Conservation (phyloP, 2,797 vertebrate species). For the Discoglossus pictus region DNA sequence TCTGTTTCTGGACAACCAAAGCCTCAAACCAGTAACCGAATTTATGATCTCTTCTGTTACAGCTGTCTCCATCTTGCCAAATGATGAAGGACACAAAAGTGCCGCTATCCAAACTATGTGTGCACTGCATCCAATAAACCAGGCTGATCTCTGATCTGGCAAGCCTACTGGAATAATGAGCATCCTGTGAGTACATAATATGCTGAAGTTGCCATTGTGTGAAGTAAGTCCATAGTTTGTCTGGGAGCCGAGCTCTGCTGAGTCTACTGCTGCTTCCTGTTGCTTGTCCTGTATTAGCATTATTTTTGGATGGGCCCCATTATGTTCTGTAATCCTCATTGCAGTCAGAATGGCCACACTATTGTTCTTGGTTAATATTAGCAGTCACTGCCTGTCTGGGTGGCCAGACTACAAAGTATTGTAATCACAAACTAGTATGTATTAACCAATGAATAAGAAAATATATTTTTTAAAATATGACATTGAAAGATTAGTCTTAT, state of each 20-base stretch:
- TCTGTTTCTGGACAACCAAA: constrained; percentile 61
- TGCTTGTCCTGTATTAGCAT: constrained; percentile 85
- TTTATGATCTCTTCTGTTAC: constrained; percentile 55
- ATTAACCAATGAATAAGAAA: constrained; percentile 32
- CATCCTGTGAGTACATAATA: constrained; percentile 71
- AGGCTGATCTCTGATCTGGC: constrained; percentile 61
- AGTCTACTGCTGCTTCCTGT: constrained; percentile 93
- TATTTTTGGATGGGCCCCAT: constrained; percentile 88
- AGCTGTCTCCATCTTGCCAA: constrained; percentile 60
- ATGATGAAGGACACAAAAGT: constrained; percentile 63
- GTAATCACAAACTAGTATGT: constrained; percentile 60
- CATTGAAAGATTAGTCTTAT: too few relatives aligned
- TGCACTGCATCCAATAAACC: constrained; percentile 59
- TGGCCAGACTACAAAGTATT: constrained; percentile 72
- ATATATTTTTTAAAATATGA: too few relatives aligned
- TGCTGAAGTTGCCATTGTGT: constrained; percentile 79
- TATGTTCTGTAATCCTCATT: constrained; percentile 94
- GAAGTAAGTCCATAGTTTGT: constrained; percentile 74
- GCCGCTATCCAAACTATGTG: constrained; percentile 64
- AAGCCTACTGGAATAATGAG: constrained; percentile 65
- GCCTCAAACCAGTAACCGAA: constrained; percentile 53
- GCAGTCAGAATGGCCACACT: constrained; percentile 81
- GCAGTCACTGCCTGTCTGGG: constrained; percentile 77
- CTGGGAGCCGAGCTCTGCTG: constrained; percentile 83
- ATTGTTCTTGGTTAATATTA: constrained; percentile 89